Percentiles rank a stretch among this genome's conserved stretches.
Conservation (phyloP, 2,888 invertebrate genomes). For the Ectemnius continuus region DNA sequence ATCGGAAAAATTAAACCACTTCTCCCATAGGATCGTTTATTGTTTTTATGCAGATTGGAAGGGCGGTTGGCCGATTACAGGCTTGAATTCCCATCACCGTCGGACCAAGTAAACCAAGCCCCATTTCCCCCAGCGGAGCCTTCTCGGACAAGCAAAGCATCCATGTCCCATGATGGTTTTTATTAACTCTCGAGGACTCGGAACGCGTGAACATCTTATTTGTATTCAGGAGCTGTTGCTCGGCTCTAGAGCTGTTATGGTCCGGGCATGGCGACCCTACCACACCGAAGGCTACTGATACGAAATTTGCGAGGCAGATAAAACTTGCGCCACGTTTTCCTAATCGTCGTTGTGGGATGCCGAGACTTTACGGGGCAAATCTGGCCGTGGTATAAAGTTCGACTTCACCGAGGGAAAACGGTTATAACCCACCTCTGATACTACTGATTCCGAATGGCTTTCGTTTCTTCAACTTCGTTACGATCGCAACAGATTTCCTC, state of each 20-base stretch:
- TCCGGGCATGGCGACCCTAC: slow-evolving; percentile 40
- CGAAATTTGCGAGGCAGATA: slow-evolving; percentile 56
- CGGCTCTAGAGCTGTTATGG: slow-evolving; percentile 19
- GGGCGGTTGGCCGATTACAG: too few species aligned
- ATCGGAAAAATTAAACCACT: too few species aligned
- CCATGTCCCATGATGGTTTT: slow-evolving; percentile 33
- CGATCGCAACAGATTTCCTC: too few species aligned
- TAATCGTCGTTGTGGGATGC: slow-evolving; percentile 46
- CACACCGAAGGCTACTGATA: slow-evolving; percentile 29
- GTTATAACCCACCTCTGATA: slow-evolving; percentile 14
- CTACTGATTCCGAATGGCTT: not conserved
- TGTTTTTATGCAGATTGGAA: too few species aligned
- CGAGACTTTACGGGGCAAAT: slow-evolving; percentile 25
- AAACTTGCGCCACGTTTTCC: slow-evolving; percentile 61
- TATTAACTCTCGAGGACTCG: slow-evolving; percentile 49
- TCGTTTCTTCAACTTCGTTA: not conserved
- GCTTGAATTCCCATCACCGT: too few species aligned
- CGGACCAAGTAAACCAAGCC: too few species aligned
- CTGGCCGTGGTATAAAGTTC: slow-evolving; percentile 31
- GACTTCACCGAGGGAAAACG: slow-evolving; percentile 17
- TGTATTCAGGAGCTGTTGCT: slow-evolving; percentile 53
- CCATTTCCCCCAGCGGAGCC: not conserved
- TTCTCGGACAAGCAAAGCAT: not conserved
- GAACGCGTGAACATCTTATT: slow-evolving; percentile 53
- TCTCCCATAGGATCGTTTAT: too few species aligned